These are phyloP conservation scores for Alauda arvensis DNA, from an alignment of 2,797 vertebrate genomes.

Conservation along the genomic window DNA sequence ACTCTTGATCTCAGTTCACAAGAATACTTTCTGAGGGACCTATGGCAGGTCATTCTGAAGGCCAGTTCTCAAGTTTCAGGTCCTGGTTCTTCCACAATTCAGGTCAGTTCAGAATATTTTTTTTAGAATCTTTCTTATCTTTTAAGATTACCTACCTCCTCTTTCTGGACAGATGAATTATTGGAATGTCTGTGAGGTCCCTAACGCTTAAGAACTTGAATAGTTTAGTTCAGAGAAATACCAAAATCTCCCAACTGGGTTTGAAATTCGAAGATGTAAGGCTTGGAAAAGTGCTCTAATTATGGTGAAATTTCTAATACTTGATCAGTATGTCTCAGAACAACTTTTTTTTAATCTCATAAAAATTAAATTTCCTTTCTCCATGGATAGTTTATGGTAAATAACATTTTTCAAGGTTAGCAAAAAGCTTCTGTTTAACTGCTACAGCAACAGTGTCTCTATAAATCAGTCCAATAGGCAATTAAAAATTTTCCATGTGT, in stretches of 20 bases:
- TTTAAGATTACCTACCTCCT: neutral
- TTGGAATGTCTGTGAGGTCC: neutral
- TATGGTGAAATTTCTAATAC: neutral
- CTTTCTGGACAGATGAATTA: constrained; percentile 9
- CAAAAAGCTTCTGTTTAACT: neutral
- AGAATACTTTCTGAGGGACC: neutral
- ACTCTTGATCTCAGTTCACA: constrained; percentile 21
- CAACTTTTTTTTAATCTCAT: neutral
- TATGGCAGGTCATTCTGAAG: neutral
- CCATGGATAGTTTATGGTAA: neutral
- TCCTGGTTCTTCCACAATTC: neutral
- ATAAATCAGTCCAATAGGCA: neutral
- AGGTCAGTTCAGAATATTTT: neutral
- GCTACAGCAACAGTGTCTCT: neutral
- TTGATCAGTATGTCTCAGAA: neutral
- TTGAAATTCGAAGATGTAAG: neutral
- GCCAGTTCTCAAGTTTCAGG: neutral
- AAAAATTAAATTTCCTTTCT: neutral
- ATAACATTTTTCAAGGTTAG: neutral
- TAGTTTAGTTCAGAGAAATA: neutral
- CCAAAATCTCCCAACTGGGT: neutral
- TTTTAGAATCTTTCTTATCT: neutral
- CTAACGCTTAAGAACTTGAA: neutral
- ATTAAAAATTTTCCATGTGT: neutral
- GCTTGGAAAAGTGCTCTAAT: neutral